phyloP scores from a whole-genome alignment of 2,113 vertebrate species.

The Eulemur rufifrons region DNA sequence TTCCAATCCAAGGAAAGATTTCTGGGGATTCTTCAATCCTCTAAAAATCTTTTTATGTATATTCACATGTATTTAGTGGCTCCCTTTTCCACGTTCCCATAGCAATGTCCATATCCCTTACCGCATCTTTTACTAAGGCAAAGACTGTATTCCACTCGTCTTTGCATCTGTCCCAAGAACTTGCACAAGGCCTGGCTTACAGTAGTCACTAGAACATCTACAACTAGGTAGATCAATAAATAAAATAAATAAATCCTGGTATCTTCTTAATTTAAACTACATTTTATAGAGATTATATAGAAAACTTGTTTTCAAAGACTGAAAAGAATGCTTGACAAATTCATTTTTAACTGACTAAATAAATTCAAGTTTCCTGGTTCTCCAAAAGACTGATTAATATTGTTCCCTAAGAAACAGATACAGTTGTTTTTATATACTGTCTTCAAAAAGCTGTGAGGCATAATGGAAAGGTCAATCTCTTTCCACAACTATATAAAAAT shows the following conservation, averaged over 20 bases:
- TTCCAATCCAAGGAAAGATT: not conserved
- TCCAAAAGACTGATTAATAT: not conserved
- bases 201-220: not conserved
- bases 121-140: not conserved
- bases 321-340: not conserved
- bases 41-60: not conserved
- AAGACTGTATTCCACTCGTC: not conserved
- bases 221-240: not conserved
- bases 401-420: not conserved
- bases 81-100: not conserved
- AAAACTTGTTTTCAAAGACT: not conserved
- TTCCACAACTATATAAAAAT: slow-evolving; percentile 12
- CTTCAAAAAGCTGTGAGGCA: not conserved
- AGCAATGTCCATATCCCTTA: not conserved
- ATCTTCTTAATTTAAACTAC: not conserved
- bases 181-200: too few species aligned
- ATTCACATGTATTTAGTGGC: not conserved
- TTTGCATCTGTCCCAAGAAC: not conserved
- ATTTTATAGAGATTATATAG: not conserved
- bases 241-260: not conserved
- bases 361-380: not conserved
- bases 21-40: not conserved
- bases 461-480: not conserved
- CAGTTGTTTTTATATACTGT: not conserved
- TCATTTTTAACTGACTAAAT: not conserved